Percentiles rank a stretch among this genome's conserved stretches.
phyloP scores from a whole-genome alignment of 2,888 invertebrate species.

The Arge pagana region DNA sequence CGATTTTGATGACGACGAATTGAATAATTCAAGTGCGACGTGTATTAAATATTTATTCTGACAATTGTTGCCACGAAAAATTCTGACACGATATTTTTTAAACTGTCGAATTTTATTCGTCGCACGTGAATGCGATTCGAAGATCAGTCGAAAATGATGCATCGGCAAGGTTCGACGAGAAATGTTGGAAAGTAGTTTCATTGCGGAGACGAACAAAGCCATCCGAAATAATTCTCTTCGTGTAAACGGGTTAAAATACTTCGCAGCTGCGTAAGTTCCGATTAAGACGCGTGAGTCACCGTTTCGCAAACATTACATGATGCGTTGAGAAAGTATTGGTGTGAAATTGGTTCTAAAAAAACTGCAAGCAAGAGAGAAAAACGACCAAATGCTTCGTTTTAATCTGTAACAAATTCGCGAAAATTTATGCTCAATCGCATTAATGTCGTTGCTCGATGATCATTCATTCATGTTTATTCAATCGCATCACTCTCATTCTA shows the following conservation, averaged over 20 bases:
- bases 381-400: background rate
- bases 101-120: background rate
- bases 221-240: background rate
- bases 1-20: too few relatives aligned
- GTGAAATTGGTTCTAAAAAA: background rate
- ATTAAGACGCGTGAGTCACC: slow-evolving; percentile 9
- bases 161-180: background rate
- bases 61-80: too few relatives aligned
- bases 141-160: too few relatives aligned
- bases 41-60: too few relatives aligned
- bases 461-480: background rate
- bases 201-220: background rate
- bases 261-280: slow-evolving; percentile 11
- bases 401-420: background rate
- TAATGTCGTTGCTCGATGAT: background rate
- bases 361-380: background rate
- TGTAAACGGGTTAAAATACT: too few relatives aligned
- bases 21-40: too few relatives aligned
- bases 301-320: too few relatives aligned
- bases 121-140: background rate
- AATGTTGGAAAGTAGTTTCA: background rate
- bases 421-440: background rate
- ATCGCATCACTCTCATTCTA: too few relatives aligned
- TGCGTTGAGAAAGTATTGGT: too few relatives aligned
- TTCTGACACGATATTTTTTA: background rate